A percentile compares a stretch with the other conserved stretches of the same genome.
phyloP scores from a whole-genome alignment of 2,113 vertebrate genomes.

The Oreochromis aureus region DNA sequence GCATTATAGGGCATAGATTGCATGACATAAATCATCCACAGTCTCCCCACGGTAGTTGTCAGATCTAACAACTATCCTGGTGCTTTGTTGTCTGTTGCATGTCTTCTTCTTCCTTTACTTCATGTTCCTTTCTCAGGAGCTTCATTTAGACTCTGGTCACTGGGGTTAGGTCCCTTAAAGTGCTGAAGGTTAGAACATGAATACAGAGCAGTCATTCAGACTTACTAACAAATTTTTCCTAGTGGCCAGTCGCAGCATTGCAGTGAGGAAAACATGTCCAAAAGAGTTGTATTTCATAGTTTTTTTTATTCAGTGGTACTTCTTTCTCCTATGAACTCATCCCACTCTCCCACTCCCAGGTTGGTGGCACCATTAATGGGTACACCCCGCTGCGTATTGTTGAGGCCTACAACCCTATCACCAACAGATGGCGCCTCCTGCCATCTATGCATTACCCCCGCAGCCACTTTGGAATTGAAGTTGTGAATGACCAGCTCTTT shows the following conservation, averaged over 20 bases:
- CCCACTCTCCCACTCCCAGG: conserved; percentile 66
- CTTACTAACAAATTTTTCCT: background rate
- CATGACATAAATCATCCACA: background rate
- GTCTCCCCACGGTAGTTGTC: background rate
- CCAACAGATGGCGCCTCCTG: conserved; percentile 73
- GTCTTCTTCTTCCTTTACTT: background rate
- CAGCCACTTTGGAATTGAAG: conserved; percentile 81
- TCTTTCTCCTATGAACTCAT: background rate
- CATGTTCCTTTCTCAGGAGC: background rate
- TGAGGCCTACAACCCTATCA: conserved; percentile 47
- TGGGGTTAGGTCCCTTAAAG: background rate
- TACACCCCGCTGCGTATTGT: conserved; percentile 40
- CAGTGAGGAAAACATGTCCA: background rate
- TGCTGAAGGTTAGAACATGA: background rate
- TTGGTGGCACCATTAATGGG: conserved; percentile 75
- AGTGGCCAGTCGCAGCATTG: background rate
- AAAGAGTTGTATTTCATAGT: background rate
- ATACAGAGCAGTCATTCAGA: background rate
- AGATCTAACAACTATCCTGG: background rate
- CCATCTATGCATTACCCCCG: conserved; percentile 73
- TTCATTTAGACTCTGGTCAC: background rate
- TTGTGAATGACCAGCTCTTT: conserved; percentile 61
- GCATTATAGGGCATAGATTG: background rate
- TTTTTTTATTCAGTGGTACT: background rate
- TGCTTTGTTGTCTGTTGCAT: background rate